A percentile compares a stretch with the other conserved stretches of the same genome.
These are phyloP conservation scores for Brachionus koreanus DNA, from an alignment of 1,140 invertebrate genomes.

Conservation along the genomic window DNA sequence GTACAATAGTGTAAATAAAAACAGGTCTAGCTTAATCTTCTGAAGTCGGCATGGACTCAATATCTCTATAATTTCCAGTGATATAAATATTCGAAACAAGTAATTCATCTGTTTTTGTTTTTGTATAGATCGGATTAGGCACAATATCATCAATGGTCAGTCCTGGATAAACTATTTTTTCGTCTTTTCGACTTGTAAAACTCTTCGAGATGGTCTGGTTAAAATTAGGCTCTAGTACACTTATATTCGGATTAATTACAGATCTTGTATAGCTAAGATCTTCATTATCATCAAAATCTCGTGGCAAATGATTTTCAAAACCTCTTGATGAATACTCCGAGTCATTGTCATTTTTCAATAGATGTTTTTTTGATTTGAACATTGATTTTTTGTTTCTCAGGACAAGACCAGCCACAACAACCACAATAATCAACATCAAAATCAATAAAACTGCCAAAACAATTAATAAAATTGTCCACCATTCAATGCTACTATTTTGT, in stretches of 20 bases:
- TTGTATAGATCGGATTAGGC: constrained; percentile 7
- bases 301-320: background rate
- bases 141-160: background rate
- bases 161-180: background rate
- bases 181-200: background rate
- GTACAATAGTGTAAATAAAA: too few relatives aligned
- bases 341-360: background rate
- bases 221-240: background rate
- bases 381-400: background rate
- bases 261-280: background rate
- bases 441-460: background rate
- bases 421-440: background rate
- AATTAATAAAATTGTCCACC: background rate
- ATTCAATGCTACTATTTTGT: background rate
- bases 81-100: constrained; percentile 1
- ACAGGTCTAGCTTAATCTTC: background rate
- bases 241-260: background rate
- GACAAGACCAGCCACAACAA: background rate
- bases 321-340: constrained; percentile 1
- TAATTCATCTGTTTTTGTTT: background rate
- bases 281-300: background rate
- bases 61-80: background rate
- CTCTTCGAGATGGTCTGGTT: background rate
- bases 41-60: background rate
- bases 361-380: background rate